A percentile compares a stretch with the other conserved stretches of the same genome.
phyloP scores from a whole-genome alignment of 2,113 vertebrate species.

The Patagioenas fasciata region DNA sequence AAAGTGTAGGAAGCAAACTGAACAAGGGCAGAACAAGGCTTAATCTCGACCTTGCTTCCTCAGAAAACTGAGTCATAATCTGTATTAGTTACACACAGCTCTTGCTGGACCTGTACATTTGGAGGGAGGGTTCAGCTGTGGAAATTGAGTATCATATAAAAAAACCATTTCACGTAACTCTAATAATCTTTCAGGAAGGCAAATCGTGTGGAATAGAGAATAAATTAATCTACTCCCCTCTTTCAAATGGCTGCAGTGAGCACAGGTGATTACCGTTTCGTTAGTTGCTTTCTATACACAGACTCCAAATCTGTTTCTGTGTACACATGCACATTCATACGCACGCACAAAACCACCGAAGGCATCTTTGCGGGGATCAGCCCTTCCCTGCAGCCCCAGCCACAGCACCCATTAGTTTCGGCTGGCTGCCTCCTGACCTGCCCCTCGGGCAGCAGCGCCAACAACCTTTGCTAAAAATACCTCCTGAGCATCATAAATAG shows the following conservation, averaged over 20 bases:
- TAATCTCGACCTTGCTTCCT: background rate
- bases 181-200: background rate
- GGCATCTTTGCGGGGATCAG: background rate
- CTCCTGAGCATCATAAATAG: slow-evolving; percentile 38
- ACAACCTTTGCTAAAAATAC: slow-evolving; percentile 47
- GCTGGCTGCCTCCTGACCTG: slow-evolving; percentile 9
- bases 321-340: fast-evolving
- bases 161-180: background rate
- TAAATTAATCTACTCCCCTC: background rate
- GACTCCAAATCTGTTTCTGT: background rate
- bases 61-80: background rate
- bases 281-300: background rate
- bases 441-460: background rate
- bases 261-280: background rate
- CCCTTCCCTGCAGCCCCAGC: background rate
- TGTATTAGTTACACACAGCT: background rate
- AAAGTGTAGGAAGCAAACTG: background rate
- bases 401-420: background rate
- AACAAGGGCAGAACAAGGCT: background rate
- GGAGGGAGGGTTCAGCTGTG: background rate
- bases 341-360: fast-evolving
- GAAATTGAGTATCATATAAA: background rate
- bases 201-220: background rate
- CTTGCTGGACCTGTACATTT: background rate
- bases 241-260: background rate